These are phyloP conservation scores for Petrocephalus microphthalmus DNA, from an alignment of 2,113 vertebrate genomes.

Conservation along the genomic window DNA sequence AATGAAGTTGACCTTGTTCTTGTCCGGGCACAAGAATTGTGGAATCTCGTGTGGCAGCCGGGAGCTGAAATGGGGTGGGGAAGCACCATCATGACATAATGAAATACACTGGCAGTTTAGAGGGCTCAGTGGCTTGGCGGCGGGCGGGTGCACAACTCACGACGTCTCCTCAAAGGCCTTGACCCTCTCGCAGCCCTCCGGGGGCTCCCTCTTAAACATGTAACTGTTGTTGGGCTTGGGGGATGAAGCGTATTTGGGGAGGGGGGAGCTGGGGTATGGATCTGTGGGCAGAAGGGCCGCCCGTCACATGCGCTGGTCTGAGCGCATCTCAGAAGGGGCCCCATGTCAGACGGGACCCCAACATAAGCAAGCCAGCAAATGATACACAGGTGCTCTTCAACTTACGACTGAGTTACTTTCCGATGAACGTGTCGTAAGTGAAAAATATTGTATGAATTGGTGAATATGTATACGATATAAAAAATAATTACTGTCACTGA, in stretches of 20 bases:
- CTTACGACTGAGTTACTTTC: not conserved
- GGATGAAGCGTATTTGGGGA: constrained; percentile 95
- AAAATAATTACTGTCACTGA: not conserved
- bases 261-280: constrained; percentile 85
- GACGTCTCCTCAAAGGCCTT: constrained; percentile 90
- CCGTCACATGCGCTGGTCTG: not conserved
- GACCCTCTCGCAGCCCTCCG: constrained; percentile 94
- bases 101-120: not conserved
- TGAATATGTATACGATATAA: not conserved
- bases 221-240: constrained; percentile 99
- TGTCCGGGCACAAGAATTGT: constrained; percentile 94
- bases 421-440: not conserved
- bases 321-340: not conserved
- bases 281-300: constrained; percentile 60
- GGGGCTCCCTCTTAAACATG: constrained; percentile 97
- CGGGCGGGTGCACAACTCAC: constrained; percentile 63
- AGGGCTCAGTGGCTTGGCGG: not conserved
- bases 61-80: constrained; percentile 62
- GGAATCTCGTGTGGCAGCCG: constrained; percentile 88
- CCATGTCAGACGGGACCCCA: not conserved
- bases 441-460: not conserved
- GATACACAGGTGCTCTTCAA: not conserved
- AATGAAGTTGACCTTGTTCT: constrained; percentile 99
- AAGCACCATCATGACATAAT: not conserved
- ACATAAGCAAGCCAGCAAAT: not conserved